Conservation (phyloP, 1,140 invertebrate species). For the Tribolium madens region DNA sequence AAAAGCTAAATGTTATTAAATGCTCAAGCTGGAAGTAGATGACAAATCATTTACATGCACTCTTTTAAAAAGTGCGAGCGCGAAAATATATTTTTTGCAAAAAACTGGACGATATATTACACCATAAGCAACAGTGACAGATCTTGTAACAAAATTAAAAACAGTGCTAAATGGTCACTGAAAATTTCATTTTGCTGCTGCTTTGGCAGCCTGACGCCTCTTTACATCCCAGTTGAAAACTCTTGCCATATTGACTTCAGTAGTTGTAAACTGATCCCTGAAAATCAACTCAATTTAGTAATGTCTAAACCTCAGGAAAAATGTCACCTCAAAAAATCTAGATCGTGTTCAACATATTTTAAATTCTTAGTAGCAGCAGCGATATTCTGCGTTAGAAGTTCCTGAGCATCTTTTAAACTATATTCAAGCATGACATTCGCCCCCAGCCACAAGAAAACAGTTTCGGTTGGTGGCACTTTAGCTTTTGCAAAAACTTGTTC, state of each 20-base stretch:
- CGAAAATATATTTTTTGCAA: background rate
- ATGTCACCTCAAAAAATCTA: conserved; percentile 84
- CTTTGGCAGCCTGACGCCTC: conserved; percentile 76
- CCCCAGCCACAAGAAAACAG: conserved; percentile 97
- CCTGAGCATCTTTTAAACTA: conserved; percentile 90
- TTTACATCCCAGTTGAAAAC: conserved; percentile 98
- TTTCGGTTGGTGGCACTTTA: conserved; percentile 90
- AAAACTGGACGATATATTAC: conserved; percentile 14
- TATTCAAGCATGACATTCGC: conserved; percentile 99
- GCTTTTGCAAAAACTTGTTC: conserved; percentile 96
- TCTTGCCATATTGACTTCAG: conserved; percentile 98
- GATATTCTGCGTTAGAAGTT: conserved; percentile 89
- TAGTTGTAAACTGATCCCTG: conserved; percentile 97
- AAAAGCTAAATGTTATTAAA: background rate
- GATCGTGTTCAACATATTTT: conserved; percentile 88
- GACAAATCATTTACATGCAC: background rate
- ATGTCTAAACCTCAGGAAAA: background rate
- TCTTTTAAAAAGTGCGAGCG: background rate
- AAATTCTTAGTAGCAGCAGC: conserved; percentile 88
- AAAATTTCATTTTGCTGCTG: conserved; percentile 43
- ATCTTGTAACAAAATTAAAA: background rate
- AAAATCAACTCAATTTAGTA: conserved; percentile 59
- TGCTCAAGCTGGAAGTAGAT: background rate
- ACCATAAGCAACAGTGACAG: conserved; percentile 2
- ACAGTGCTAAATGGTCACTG: too few species aligned